A percentile compares a stretch with the other conserved stretches of the same genome.
These are phyloP conservation scores for Chloebia gouldiae DNA, from an alignment of 2,113 vertebrate species.

Conservation along the genomic window DNA sequence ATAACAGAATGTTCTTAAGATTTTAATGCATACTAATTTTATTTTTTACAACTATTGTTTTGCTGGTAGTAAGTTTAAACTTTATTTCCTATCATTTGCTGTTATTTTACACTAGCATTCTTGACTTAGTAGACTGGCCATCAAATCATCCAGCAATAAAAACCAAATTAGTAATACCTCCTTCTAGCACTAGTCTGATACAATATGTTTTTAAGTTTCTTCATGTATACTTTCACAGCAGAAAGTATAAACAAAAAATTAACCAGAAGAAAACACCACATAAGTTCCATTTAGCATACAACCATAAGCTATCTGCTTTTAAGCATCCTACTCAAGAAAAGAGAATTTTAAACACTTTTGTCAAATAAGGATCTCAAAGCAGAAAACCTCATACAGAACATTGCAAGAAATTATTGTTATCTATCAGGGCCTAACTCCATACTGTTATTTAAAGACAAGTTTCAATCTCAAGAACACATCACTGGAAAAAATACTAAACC, in stretches of 20 bases:
- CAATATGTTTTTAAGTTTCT: not conserved
- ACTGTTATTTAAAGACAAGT: not conserved
- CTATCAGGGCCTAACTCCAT: not conserved
- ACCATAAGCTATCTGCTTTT: not conserved
- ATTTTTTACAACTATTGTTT: not conserved
- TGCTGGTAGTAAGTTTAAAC: not conserved
- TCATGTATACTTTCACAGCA: not conserved
- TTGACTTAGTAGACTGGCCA: not conserved
- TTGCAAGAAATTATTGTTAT: not conserved
- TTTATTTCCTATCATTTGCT: not conserved
- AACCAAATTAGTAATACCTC: not conserved
- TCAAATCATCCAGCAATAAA: not conserved
- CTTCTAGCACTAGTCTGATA: not conserved
- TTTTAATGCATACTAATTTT: not conserved
- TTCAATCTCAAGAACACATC: not conserved
- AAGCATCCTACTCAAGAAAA: not conserved
- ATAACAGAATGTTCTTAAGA: not conserved
- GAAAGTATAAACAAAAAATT: not conserved
- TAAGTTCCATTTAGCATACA: not conserved
- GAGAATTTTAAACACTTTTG: not conserved
- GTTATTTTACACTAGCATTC: not conserved
- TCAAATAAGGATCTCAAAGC: not conserved
- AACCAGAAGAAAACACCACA: not conserved
- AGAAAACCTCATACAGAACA: not conserved
- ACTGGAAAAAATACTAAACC: not conserved